Evolutionary conservation across 2,797 vertebrate genomes (phyloP), one percentile per base, ranked within the genome.

Genomic region (Sternotherus odoratus): DNA sequence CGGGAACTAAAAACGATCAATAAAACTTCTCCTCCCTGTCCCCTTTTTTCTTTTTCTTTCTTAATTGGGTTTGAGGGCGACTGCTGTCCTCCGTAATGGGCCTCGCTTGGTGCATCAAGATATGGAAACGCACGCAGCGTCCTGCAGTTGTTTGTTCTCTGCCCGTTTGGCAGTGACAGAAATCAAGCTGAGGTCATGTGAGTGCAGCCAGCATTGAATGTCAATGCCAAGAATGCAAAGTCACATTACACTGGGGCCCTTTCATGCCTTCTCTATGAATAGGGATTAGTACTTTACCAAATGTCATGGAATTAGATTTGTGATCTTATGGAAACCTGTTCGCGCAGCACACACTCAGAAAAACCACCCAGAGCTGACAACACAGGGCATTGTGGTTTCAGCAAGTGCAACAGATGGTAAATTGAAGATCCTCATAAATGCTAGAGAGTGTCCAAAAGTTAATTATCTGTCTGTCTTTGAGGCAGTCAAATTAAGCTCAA

Each of bases 111-210:
- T 88, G 72, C 79, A 23, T 66, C 0, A 12, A 54, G 89, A 77
- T 89, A 74, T 24, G 63, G 87, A 79, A 57, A 91, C 82, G 94
- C 95, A 85, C 19, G 2, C 0, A 15, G 84, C 91, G 94, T 94
- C 92, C 93, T 84, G 86, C 87, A 6, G 49, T 95, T 63, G 24
- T 48, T 93, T 77, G 77, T 88, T 86, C 81, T 80, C 79, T 90
- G 79, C 77, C 85, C 5, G 0, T 56, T 86, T 92, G 93, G 88
- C 83, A 94, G 83, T 26, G 94, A 66, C 80, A 84, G 82, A 93
- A 91, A 72, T 77, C 84, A 24, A 80, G 79, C 72, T 15, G 86
- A 93, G 95, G 93, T 96, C 95, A 23, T 77, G 48, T 5, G 50
- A 94, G 92, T 79, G 86, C 95, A 88, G 83, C 86, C 84, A 81